Evolutionary conservation across 2,888 invertebrate genomes (phyloP), one percentile per base, ranked within the genome.

Genomic region (Watsonalla binaria): DNA sequence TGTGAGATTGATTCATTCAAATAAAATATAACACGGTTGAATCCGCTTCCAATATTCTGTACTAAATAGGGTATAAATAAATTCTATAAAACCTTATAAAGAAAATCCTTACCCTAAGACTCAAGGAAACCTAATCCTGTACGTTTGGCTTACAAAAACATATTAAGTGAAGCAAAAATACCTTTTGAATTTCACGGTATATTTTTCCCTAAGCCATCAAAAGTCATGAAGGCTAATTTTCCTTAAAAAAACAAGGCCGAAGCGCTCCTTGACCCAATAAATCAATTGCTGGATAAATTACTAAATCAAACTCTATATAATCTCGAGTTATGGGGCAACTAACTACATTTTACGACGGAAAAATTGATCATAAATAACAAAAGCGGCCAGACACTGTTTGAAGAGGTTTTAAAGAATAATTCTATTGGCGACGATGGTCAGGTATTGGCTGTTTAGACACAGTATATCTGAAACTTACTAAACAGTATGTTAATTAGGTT

Each of bases 341-440:
- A 51, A 42, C 39, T 48, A 42, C 50, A 9, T 47, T 58, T 58
- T 51, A 52, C 52, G 58, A 47, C 42, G 46, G 34, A 51, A 58
- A 45, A 54, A 56, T 54, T 51, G 52, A 33, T 39, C 55, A 47
- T 58, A 58, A 58, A 58, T 55, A 58, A 55, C 53, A 45, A 51
- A n/a, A 9, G 46, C 50, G 49, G 14, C 45, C 54, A 57, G 49
- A 8, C 39, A 15, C 9, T 8, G 33, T 8, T 13, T 48, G 48
- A 42, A 35, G 0, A 13, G 48, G 49, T 49, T 49, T 49, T 24
- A 37, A 49, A 49, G 37, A 49, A 48, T 49, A 49, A 37, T 15
- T 11, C 49, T 9, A 14, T 5, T 37, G n/a, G 6, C 9, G 8
- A 35, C 2, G 47, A 48, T 9, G 2, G 13, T 13, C 6, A 35